phyloP scores from a whole-genome alignment of 2,113 vertebrate species.

The Neoarius graeffei region DNA sequence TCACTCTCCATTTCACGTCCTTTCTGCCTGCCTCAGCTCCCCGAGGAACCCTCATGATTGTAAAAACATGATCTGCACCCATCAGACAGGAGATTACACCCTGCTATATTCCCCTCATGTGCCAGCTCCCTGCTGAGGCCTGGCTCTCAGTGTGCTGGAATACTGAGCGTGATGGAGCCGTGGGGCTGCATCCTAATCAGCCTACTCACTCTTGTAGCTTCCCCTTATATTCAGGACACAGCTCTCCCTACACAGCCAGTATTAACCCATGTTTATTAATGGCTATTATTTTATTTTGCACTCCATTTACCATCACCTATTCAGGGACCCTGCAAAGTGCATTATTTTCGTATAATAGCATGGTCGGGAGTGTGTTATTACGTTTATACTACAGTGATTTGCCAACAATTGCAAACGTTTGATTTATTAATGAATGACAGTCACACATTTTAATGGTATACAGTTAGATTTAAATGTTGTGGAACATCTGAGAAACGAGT shows the following conservation, averaged over 20 bases:
- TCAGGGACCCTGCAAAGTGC: not conserved
- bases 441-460: not conserved
- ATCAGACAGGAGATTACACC: slow-evolving; percentile 72
- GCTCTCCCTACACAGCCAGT: slow-evolving; percentile 15
- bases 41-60: slow-evolving; percentile 65
- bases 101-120: slow-evolving; percentile 70
- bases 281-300: slow-evolving; percentile 44
- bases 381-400: not conserved
- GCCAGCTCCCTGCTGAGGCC: slow-evolving; percentile 53
- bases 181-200: slow-evolving; percentile 59
- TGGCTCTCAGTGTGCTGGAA: slow-evolving; percentile 52
- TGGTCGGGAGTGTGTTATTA: not conserved
- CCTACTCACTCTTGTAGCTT: slow-evolving; percentile 30
- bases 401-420: not conserved
- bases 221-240: slow-evolving; percentile 18
- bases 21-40: slow-evolving; percentile 56
- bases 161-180: slow-evolving; percentile 60
- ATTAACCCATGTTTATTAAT: slow-evolving; percentile 48
- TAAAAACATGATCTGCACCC: slow-evolving; percentile 72
- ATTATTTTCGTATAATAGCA: not conserved
- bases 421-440: not conserved
- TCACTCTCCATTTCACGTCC: slow-evolving; percentile 21
- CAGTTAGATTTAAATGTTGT: not conserved
- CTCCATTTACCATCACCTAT: slow-evolving; percentile 19
- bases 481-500: not conserved